Conservation (phyloP, 2,797 vertebrate genomes). For the Neoniphon sammara region DNA sequence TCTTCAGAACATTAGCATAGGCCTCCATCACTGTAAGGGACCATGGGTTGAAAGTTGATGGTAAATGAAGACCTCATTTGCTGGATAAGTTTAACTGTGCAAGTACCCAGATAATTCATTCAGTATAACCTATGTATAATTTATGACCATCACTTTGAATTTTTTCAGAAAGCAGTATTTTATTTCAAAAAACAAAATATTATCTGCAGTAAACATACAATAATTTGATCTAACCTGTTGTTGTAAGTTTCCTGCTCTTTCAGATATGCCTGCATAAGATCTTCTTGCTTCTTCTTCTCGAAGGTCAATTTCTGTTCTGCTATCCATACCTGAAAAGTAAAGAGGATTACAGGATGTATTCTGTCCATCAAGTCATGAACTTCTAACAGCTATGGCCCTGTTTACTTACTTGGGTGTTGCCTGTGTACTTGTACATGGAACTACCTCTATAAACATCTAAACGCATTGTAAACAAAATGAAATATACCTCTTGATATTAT, state of each 20-base stretch:
- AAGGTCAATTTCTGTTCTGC: slow-evolving; percentile 98
- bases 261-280: slow-evolving; percentile 96
- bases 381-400: not conserved
- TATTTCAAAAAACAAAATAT: too few species aligned
- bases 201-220: not conserved
- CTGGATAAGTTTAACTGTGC: too few species aligned
- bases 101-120: not conserved
- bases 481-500: too few species aligned
- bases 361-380: not conserved
- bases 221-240: slow-evolving; percentile 86
- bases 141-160: not conserved
- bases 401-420: not conserved
- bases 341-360: not conserved
- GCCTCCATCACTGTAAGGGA: not conserved
- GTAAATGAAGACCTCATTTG: not conserved
- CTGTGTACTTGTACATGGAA: not conserved
- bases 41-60: not conserved
- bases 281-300: slow-evolving; percentile 97
- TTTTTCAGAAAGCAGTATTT: not conserved
- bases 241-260: slow-evolving; percentile 99
- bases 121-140: not conserved
- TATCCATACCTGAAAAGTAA: slow-evolving; percentile 92
- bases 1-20: not conserved
- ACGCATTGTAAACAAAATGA: not conserved
- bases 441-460: not conserved